A percentile compares a stretch with the other conserved stretches of the same genome.
These are phyloP conservation scores for Bos indicus DNA, from an alignment of 2,113 vertebrate species.

Conservation along the genomic window DNA sequence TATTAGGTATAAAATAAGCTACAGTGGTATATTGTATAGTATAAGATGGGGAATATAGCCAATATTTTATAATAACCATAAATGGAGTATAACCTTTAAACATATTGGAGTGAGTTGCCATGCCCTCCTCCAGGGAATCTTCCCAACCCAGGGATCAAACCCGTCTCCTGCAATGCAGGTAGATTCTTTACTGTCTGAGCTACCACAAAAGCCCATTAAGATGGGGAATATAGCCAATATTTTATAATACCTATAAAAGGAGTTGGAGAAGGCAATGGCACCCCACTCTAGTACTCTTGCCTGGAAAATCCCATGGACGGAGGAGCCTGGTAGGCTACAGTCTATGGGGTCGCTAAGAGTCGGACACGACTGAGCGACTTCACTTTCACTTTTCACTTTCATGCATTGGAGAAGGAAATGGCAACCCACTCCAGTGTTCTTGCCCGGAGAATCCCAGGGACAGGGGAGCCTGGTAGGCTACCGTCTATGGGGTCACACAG, in stretches of 20 bases:
- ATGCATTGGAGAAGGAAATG: too few species aligned
- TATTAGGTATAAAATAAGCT: background rate
- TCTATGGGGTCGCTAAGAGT: too few species aligned
- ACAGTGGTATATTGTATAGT: background rate
- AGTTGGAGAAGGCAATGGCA: too few species aligned
- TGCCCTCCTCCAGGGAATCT: background rate
- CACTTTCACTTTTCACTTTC: too few species aligned
- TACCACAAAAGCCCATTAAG: background rate
- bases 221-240: background rate
- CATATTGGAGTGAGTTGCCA: background rate
- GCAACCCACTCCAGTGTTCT: too few species aligned
- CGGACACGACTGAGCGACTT: too few species aligned
- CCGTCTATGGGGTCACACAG: too few species aligned
- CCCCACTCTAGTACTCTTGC: too few species aligned
- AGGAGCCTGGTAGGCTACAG: too few species aligned
- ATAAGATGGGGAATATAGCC: background rate
- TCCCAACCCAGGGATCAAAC: background rate
- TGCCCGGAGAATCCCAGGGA: too few species aligned
- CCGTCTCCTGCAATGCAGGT: background rate
- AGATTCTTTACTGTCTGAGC: background rate
- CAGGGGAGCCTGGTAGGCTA: too few species aligned
- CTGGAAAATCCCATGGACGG: too few species aligned
- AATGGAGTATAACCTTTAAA: background rate
- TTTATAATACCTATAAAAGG: background rate
- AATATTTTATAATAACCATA: background rate